These are phyloP conservation scores for Charina bottae DNA, from an alignment of 2,113 vertebrate genomes.

Conservation along the genomic window DNA sequence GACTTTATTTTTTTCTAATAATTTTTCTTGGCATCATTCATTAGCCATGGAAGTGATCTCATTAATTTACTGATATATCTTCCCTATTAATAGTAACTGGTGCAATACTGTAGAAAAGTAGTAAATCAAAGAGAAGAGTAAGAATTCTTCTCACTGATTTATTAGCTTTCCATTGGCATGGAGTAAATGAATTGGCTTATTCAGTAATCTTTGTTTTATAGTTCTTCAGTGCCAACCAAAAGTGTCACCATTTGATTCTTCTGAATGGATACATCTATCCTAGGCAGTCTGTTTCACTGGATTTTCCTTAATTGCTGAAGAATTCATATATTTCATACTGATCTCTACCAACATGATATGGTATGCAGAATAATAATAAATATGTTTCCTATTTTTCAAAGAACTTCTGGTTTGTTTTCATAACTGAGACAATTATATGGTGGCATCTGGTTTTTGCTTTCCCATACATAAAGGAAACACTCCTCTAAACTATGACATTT, in stretches of 20 bases:
- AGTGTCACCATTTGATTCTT: neutral
- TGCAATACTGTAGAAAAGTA: neutral
- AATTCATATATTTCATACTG: neutral
- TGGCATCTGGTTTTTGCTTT: slow-evolving; percentile 6
- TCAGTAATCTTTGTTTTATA: neutral
- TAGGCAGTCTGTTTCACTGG: neutral
- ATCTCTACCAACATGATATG: neutral
- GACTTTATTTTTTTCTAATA: neutral
- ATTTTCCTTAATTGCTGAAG: neutral
- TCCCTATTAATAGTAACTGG: neutral
- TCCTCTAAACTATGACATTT: neutral
- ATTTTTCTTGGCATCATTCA: neutral
- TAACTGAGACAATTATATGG: neutral
- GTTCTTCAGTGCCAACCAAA: neutral
- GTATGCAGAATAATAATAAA: slow-evolving; percentile 22
- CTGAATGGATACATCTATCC: neutral
- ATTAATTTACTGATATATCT: neutral
- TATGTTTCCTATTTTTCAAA: slow-evolving; percentile 29
- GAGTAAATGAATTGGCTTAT: neutral
- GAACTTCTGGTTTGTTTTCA: neutral
- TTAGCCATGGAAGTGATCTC: neutral
- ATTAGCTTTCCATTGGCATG: neutral
- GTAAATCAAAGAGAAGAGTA: neutral
- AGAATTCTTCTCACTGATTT: neutral
- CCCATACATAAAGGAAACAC: slow-evolving; percentile 9